Conservation (phyloP, 30 jellyfish, hydroid and myxozoan genomes). For the Turritopsis dohrnii region DNA sequence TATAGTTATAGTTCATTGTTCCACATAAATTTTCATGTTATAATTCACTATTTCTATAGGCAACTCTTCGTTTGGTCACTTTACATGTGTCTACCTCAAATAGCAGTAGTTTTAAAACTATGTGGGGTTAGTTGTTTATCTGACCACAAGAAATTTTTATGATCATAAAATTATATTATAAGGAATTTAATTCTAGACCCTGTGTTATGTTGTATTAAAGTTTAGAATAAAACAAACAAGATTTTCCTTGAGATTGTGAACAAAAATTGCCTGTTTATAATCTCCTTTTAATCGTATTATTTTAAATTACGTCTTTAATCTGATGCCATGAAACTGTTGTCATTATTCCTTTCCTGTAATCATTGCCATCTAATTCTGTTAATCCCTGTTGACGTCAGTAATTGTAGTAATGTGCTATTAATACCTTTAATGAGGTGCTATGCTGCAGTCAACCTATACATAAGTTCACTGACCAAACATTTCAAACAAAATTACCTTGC, state of each 20-base stretch:
- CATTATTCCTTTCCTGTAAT: background rate
- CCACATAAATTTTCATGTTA: no score
- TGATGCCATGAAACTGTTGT: background rate
- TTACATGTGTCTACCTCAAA: background rate
- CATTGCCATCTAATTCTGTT: background rate
- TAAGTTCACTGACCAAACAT: background rate
- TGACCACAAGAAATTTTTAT: background rate
- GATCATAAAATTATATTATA: background rate
- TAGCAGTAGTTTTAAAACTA: background rate
- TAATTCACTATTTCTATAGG: no score
- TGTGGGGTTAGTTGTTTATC: background rate
- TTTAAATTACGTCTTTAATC: background rate
- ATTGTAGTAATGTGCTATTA: background rate
- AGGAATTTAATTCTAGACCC: background rate
- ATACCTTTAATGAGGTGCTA: background rate
- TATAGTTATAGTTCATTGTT: no score
- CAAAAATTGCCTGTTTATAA: background rate
- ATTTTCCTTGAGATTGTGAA: background rate
- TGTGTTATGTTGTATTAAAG: background rate
- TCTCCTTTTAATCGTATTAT: background rate
- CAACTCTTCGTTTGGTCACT: no score
- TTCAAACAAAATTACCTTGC: background rate
- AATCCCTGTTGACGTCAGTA: background rate
- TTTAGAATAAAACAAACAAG: no score
- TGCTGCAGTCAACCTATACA: background rate